phyloP scores from a whole-genome alignment of 2,888 invertebrate species.

The Drosophila lutescens region DNA sequence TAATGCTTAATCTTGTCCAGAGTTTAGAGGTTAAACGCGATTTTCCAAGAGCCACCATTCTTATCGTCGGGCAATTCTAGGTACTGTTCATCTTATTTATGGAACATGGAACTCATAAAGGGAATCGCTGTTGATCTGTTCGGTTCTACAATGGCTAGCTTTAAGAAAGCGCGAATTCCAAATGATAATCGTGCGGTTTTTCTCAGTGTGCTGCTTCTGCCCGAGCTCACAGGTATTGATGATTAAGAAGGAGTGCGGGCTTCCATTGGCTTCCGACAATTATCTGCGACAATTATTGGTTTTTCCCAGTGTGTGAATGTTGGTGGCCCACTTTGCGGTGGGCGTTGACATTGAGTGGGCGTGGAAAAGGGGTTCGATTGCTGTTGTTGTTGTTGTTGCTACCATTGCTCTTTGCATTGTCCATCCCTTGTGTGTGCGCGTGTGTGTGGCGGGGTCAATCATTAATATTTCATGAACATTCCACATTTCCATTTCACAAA shows the following conservation, averaged over 20 bases:
- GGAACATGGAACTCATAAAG: background rate
- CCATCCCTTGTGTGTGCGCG: conserved; percentile 22
- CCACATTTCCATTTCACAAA: conserved; percentile 71
- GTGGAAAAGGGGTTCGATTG: conserved; percentile 46
- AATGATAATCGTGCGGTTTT: background rate
- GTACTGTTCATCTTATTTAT: background rate
- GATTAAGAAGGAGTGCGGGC: background rate
- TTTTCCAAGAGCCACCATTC: conserved; percentile 8
- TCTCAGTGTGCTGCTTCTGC: background rate
- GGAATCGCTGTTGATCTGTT: background rate
- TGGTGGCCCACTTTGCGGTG: conserved; percentile 43
- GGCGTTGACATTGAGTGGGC: conserved; percentile 72
- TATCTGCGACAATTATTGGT: conserved; percentile 56
- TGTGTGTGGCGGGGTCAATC: conserved; percentile 58
- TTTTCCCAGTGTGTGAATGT: conserved; percentile 38
- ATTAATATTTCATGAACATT: conserved; percentile 82
- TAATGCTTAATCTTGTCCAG: background rate
- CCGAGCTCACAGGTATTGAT: conserved; percentile 6
- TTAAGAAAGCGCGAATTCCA: too few relatives aligned
- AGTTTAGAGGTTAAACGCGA: conserved; percentile 8
- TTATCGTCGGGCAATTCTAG: conserved; percentile 5
- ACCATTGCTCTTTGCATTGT: conserved; percentile 40
- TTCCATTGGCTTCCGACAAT: conserved; percentile 39
- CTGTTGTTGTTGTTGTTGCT: conserved; percentile 10
- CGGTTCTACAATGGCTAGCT: background rate